Percentiles rank a stretch among this genome's conserved stretches.
Evolutionary conservation across 2,888 invertebrate species (phyloP).

Genomic region (Cinara cedri): DNA sequence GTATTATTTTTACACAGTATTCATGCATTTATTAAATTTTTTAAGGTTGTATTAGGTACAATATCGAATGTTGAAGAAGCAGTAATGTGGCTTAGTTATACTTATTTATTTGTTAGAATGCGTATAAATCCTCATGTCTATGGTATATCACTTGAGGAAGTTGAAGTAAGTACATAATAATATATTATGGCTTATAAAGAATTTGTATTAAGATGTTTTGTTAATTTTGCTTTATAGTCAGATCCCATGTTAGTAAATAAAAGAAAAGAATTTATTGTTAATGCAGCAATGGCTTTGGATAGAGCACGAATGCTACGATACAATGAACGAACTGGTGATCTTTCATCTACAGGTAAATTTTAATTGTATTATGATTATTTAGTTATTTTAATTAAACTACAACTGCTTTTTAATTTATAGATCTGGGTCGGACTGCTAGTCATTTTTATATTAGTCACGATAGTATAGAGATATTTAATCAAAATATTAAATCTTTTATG

Average conservation of each 20-base stretch:
- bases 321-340: constrained; percentile 81
- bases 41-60: constrained; percentile 87
- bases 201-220: not conserved
- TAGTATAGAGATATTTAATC: constrained; percentile 92
- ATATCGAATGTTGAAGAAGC: constrained; percentile 95
- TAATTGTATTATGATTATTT: not conserved
- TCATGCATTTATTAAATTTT: constrained; percentile 58
- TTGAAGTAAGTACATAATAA: constrained; percentile 59
- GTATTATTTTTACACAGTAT: constrained; percentile 13
- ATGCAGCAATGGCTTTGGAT: constrained; percentile 85
- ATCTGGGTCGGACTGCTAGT: constrained; percentile 94
- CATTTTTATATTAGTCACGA: constrained; percentile 97
- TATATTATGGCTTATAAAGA: not conserved
- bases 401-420: constrained; percentile 63
- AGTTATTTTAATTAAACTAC: not conserved
- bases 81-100: constrained; percentile 96
- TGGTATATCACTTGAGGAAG: constrained; percentile 69
- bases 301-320: constrained; percentile 93
- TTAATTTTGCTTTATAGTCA: constrained; percentile 65
- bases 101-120: constrained; percentile 94
- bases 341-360: constrained; percentile 64
- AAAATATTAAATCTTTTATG: constrained; percentile 80
- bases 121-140: constrained; percentile 85
- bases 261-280: constrained; percentile 77
- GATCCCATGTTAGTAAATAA: constrained; percentile 81